These are phyloP conservation scores for Octodonta nipae DNA, from an alignment of 2,888 invertebrate species.

Conservation along the genomic window DNA sequence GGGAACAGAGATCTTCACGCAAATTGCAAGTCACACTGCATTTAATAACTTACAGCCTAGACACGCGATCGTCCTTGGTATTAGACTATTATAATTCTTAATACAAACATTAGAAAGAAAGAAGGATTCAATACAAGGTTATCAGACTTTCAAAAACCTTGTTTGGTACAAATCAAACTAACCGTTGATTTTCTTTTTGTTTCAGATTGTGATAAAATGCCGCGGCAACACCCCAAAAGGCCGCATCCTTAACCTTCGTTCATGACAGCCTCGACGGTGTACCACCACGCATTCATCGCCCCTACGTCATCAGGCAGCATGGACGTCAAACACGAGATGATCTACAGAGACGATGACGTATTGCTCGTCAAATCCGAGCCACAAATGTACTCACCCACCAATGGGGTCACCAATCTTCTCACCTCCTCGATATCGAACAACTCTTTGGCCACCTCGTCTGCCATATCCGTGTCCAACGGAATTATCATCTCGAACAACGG, in stretches of 20 bases:
- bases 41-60: no score
- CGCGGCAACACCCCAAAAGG: slow-evolving; percentile 27
- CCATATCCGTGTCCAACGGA: slow-evolving; percentile 25
- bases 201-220: slow-evolving; percentile 32
- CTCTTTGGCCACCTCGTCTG: slow-evolving; percentile 22
- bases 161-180: no score
- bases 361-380: slow-evolving; percentile 39
- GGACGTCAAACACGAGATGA: slow-evolving; percentile 54
- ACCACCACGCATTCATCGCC: slow-evolving; percentile 19
- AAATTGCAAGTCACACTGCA: no score
- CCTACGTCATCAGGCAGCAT: slow-evolving; percentile 29
- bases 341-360: slow-evolving; percentile 40
- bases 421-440: slow-evolving; percentile 12
- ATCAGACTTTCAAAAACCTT: no score
- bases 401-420: slow-evolving; percentile 11
- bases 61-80: no score
- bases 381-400: slow-evolving; percentile 26
- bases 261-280: slow-evolving; percentile 20
- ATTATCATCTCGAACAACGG: slow-evolving; percentile 21
- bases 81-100: no score
- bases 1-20: no score
- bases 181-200: slow-evolving; percentile 15
- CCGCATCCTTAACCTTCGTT: slow-evolving; percentile 20
- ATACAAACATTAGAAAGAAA: no score
- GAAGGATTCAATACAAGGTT: no score